Evolutionary conservation across 2,797 vertebrate species (phyloP), one percentile per base, ranked within the genome.

Genomic region (Mormyrops boulengeri): DNA sequence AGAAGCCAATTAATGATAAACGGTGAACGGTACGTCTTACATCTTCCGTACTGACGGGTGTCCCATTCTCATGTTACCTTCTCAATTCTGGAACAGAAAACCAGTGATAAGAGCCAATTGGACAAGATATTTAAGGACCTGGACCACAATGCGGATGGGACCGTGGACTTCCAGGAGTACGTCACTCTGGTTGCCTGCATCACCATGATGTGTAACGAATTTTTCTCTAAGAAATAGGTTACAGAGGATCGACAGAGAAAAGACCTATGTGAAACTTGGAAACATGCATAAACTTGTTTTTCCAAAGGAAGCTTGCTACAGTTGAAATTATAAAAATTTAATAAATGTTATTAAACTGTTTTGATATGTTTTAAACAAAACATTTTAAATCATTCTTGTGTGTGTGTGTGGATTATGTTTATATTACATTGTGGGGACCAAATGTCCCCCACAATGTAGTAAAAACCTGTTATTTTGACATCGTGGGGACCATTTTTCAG

Each of bases 121-220:
- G 89, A 92, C 0, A 0, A 89, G 0, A 85, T 94, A n/a, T 94
- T 95, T 30, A 47, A 49, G 0, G 0, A 0, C 0, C 89, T 96
- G 89, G 94, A 95, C 22, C 0, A 0, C 0, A 91, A 95, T 17
- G 0, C 1, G 0, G 66, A 92, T 22, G 92, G 92, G 0, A 0
- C 0, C 0, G 90, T 95, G 22, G 26, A 92, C 88, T 95, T 94
- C 49, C 0, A 26, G 0, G 94, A 95, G 90, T 96, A 88, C 2
- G 0, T 92, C 2, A 22, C 2, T 3, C 44, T 95, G 34, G 38
- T 92, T 0, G 69, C 69, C 55, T 91, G 91, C 88, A 8, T 93
- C 30, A 91, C 91, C 17, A 89, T 91, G 91, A 0, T 92, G 0
- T 91, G 90, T 89, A 89, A 93, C 4, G 91, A 93, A 0, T 91